Evolutionary conservation across 2,113 vertebrate genomes (phyloP).

Genomic region (Psammodynastes pulverulentus): DNA sequence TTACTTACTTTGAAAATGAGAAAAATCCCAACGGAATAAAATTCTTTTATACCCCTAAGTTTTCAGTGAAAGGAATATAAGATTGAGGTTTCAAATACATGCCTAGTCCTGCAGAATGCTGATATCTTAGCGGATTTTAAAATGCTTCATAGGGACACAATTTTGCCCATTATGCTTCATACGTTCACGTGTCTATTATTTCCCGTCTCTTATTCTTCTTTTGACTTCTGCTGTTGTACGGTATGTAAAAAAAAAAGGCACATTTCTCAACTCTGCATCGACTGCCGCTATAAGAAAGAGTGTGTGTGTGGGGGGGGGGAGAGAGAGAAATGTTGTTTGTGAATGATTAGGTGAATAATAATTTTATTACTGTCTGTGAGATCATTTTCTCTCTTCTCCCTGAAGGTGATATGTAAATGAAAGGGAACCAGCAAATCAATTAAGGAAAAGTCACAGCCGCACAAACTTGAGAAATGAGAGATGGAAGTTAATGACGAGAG

Average conservation of each 20-base stretch:
- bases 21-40: not conserved
- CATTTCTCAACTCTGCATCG: not conserved
- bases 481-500: conserved; percentile 39
- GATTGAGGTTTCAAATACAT: not conserved
- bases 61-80: not conserved
- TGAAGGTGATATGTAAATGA: conserved; percentile 66
- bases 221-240: not conserved
- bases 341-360: conserved; percentile 68
- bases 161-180: not conserved
- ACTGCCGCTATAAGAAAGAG: conserved; percentile 8
- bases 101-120: not conserved
- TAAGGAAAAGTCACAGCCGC: conserved; percentile 54
- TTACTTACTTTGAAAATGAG: not conserved
- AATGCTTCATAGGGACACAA: not conserved
- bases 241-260: not conserved
- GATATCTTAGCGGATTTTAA: not conserved
- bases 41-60: not conserved
- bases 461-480: conserved; percentile 48
- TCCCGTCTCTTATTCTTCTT: not conserved
- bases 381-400: conserved; percentile 61
- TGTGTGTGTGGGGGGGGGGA: rapidly evolving
- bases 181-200: not conserved
- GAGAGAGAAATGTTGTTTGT: conserved; percentile 48
- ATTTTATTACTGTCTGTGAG: conserved; percentile 62
- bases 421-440: conserved; percentile 66